Percentiles rank a stretch among this genome's conserved stretches.
These are phyloP conservation scores for Ceratoteleas bidentatus DNA, from an alignment of 1,140 invertebrate genomes.

Conservation along the genomic window DNA sequence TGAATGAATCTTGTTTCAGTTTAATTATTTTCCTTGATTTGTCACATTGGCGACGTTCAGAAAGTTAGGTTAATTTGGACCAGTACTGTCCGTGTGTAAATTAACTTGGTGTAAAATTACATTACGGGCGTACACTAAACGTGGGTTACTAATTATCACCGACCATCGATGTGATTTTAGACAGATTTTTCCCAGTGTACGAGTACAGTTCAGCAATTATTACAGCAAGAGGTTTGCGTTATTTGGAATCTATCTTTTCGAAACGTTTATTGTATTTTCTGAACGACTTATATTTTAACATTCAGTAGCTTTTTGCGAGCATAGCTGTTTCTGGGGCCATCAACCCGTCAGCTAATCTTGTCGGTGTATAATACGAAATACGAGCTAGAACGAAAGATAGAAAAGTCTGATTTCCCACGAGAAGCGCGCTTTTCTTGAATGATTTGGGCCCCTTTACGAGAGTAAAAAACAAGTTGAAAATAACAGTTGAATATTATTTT, in stretches of 20 bases:
- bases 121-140: no score
- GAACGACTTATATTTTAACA: slow-evolving; percentile 52
- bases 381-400: slow-evolving; percentile 29
- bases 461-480: slow-evolving; percentile 19
- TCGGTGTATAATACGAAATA: slow-evolving; percentile 53
- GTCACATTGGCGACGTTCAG: no score
- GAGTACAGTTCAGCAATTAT: no score
- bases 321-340: slow-evolving; percentile 39
- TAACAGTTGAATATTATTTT: slow-evolving; percentile 18
- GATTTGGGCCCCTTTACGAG: slow-evolving; percentile 25
- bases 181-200: no score
- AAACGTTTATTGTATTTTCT: slow-evolving; percentile 41
- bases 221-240: background rate
- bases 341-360: slow-evolving; percentile 54
- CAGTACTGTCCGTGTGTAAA: no score
- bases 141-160: no score
- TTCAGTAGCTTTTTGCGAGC: slow-evolving; percentile 40
- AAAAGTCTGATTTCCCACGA: slow-evolving; percentile 61
- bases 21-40: no score
- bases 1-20: no score
- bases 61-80: no score
- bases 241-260: slow-evolving; percentile 33
- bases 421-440: slow-evolving; percentile 33
- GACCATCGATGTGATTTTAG: no score
- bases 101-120: no score